Evolutionary conservation across 2,888 invertebrate genomes (phyloP).

Genomic region (Eupithecia insigniata): DNA sequence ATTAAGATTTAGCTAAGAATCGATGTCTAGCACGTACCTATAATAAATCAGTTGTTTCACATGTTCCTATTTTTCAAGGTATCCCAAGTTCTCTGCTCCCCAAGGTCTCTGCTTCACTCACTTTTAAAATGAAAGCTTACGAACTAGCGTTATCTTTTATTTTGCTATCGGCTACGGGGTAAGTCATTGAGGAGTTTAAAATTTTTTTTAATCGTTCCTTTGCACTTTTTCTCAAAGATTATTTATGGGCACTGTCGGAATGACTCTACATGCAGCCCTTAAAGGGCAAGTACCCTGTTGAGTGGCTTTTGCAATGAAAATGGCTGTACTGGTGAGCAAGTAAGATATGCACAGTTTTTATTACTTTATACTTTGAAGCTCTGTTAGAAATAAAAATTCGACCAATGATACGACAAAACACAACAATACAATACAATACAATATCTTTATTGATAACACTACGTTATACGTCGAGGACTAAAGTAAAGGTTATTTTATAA

Average conservation of each 20-base stretch:
- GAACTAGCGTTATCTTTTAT: conserved; percentile 28
- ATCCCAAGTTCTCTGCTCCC: conserved; percentile 15
- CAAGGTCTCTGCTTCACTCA: conserved; percentile 11
- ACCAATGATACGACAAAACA: neutral
- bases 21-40: too few species aligned
- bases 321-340: neutral
- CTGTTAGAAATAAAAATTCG: neutral
- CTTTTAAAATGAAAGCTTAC: conserved; percentile 35
- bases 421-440: too few species aligned
- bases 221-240: neutral
- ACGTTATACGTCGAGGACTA: too few species aligned
- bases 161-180: conserved; percentile 35
- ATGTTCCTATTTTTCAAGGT: conserved; percentile 14
- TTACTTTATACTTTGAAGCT: neutral
- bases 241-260: neutral
- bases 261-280: neutral
- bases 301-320: neutral
- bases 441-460: too few species aligned
- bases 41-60: neutral
- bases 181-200: conserved; percentile 24
- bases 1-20: neutral
- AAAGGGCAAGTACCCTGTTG: neutral
- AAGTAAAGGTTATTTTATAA: too few species aligned
- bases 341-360: neutral
- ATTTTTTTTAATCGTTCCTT: neutral